These are phyloP conservation scores for Clarias gariepinus DNA, from an alignment of 2,113 vertebrate genomes.

Conservation along the genomic window DNA sequence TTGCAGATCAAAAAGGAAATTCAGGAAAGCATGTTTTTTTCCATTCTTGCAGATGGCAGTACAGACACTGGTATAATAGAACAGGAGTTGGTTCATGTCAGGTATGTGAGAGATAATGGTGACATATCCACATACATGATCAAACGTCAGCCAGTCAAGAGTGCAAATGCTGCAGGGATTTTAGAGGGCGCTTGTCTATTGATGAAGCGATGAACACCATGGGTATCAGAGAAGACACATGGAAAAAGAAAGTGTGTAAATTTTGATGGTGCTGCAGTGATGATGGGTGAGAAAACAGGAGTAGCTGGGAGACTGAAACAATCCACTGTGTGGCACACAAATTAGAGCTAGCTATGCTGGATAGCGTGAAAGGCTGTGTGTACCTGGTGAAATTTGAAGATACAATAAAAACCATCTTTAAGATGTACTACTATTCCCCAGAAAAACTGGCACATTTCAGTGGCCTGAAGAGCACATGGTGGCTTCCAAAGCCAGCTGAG, in stretches of 20 bases:
- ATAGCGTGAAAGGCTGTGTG: not conserved
- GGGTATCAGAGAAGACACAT: not conserved
- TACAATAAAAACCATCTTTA: not conserved
- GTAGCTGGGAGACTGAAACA: not conserved
- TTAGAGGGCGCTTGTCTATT: not conserved
- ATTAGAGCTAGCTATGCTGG: too few species aligned
- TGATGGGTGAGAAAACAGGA: not conserved
- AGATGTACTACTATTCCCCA: not conserved
- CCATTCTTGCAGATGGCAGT: not conserved
- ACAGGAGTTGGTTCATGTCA: not conserved
- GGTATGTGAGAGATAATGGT: not conserved
- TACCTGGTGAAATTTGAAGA: not conserved
- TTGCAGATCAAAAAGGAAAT: too few species aligned
- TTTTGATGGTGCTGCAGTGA: not conserved
- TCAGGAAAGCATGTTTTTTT: too few species aligned
- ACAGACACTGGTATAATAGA: not conserved
- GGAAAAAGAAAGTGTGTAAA: not conserved
- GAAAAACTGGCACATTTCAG: not conserved
- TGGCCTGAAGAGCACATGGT: not conserved
- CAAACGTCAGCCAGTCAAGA: not conserved
- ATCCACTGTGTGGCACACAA: not conserved
- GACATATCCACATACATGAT: not conserved
- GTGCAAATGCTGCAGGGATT: not conserved
- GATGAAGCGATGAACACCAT: not conserved
- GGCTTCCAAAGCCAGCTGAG: not conserved